Evolutionary conservation across 2,888 invertebrate species (phyloP), one percentile per base, ranked within the genome.

Genomic region (Limnephilus rhombicus): DNA sequence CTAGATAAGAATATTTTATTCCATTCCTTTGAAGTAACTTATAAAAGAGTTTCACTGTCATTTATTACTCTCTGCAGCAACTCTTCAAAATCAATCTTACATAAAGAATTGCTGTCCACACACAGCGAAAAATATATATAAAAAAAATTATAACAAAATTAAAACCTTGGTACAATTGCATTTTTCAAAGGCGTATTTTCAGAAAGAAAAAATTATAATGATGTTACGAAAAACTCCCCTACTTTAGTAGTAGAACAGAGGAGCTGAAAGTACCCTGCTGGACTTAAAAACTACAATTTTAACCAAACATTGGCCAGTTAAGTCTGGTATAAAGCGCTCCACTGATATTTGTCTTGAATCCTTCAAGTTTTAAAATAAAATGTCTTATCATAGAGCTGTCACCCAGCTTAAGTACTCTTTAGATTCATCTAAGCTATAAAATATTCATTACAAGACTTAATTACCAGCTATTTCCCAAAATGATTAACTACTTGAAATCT

Each of bases 351-450:
- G n/a, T 68, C 68, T 68, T n/a, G 24, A 68, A 68, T 68, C 9
- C 24, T n/a, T 68, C 68, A 68, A 68, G 68, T 9, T 68, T 68
- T 68, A 68, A 68, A n/a, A n/a, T 68, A 68, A 68, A 68, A 68
- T 68, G 18, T 68, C 68, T 68, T 68, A 83, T 37, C 37, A 9
- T 41, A 83, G 83, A 34, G 83, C 83, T 83, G 83, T 41, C 13
- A 83, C 34, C 18, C 34, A 83, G 34, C 37, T 34, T 83, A 83
- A 83, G 83, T 83, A 83, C 83, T 83, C 37, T 41, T 37, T 37
- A 37, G 9, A 1, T 31, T 37, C 83, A 24, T 83, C 18, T 34
- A 83, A 5, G 24, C 68, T 68, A 68, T 68, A 24, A 24, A 68
- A 68, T 68, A 68, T n/a, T 68, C 68, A 68, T 68, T 68, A 68